Evolutionary conservation across 2,888 invertebrate species (phyloP).

Genomic region (Sylvicola cinctus): DNA sequence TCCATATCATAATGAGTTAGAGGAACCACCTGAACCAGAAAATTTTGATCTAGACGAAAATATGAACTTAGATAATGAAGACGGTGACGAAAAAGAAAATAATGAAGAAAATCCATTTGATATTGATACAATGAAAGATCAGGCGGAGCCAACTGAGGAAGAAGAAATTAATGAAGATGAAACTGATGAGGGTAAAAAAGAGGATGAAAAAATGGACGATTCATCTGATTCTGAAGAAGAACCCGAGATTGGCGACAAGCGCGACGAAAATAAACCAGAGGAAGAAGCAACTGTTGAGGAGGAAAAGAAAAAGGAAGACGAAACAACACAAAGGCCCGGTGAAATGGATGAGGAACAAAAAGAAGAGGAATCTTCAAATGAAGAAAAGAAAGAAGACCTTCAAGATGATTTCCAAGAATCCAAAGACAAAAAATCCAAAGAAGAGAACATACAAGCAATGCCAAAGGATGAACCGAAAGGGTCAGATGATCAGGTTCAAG

Average conservation of each 20-base stretch:
- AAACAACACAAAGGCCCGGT: constrained; percentile 36
- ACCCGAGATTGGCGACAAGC: constrained; percentile 28
- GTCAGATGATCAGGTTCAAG: constrained; percentile 20
- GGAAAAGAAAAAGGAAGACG: constrained; percentile 14
- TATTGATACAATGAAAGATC: constrained; percentile 54
- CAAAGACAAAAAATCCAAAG: constrained; percentile 20
- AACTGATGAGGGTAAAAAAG: constrained; percentile 18
- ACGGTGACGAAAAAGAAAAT: constrained; percentile 29
- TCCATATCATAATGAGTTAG: constrained; percentile 62
- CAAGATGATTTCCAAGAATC: constrained; percentile 16
- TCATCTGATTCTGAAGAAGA: constrained; percentile 28
- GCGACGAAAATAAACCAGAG: constrained; percentile 27
- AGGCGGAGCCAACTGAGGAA: constrained; percentile 18
- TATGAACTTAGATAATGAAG: constrained; percentile 55
- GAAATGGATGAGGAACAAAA: constrained; percentile 17
- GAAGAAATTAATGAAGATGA: constrained; percentile 29
- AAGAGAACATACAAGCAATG: constrained; percentile 22
- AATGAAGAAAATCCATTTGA: constrained; percentile 68
- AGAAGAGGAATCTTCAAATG: constrained; percentile 23
- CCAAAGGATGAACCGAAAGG: constrained; percentile 13
- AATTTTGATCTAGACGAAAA: constrained; percentile 76
- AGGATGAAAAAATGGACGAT: constrained; percentile 22
- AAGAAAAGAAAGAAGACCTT: constrained; percentile 17
- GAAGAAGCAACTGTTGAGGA: constrained; percentile 25
- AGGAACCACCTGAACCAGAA: constrained; percentile 62